Percentiles rank a stretch among this genome's conserved stretches.
phyloP scores from a whole-genome alignment of 2,113 vertebrate genomes.

The Plotosus lineatus region DNA sequence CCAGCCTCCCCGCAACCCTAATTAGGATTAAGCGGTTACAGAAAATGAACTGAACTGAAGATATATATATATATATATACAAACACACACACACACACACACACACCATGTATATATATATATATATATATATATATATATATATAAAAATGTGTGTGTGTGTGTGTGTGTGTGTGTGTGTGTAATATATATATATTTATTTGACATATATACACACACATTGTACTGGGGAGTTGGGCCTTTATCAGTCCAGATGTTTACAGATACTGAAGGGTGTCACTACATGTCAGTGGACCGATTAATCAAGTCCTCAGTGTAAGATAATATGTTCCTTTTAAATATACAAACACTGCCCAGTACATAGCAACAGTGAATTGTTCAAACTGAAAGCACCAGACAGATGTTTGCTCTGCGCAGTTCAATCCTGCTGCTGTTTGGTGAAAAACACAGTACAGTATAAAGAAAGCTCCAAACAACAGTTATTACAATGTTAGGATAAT shows the following conservation, averaged over 20 bases:
- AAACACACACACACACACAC: no score
- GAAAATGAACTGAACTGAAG: no score
- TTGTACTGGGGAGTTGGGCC: not conserved
- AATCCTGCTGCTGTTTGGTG: not conserved
- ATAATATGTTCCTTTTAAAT: constrained; percentile 24
- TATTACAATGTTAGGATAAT: constrained; percentile 1
- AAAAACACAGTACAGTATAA: not conserved
- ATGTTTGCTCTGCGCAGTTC: constrained; percentile 1
- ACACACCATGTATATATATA: no score
- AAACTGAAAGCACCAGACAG: not conserved
- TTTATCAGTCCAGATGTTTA: not conserved
- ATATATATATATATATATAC: no score
- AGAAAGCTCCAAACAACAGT: not conserved
- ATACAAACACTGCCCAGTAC: not conserved
- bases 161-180: no score
- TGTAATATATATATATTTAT: no score
- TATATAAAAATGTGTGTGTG: no score
- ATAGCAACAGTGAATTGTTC: not conserved
- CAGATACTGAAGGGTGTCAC: not conserved
- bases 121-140: no score
- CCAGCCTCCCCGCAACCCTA: no score
- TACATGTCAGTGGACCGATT: not conserved
- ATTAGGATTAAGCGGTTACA: no score
- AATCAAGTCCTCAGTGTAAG: constrained; percentile 28
- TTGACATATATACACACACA: no score